Evolutionary conservation across 2,888 invertebrate species (phyloP).

Genomic region (Synanthedon andrenaeformis): DNA sequence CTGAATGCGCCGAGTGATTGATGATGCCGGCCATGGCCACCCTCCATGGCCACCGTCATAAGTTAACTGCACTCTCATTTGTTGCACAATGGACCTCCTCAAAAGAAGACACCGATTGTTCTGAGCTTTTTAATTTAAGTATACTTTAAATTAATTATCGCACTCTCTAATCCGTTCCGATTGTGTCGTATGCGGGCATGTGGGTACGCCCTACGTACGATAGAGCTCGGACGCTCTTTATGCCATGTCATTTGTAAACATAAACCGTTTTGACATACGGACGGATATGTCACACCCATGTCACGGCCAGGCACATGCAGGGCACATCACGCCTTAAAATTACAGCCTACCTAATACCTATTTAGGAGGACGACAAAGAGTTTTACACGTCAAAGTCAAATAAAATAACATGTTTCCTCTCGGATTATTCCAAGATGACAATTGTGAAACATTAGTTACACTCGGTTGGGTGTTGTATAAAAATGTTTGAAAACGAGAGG

Average conservation of each 20-base stretch:
- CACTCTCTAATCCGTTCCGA: neutral
- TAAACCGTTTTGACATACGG: neutral
- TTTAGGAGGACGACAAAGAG: no score
- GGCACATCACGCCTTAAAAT: no score
- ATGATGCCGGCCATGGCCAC: conserved; percentile 15
- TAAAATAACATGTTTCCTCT: no score
- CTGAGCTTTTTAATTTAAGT: conserved; percentile 1
- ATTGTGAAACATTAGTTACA: no score
- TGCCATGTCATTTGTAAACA: neutral
- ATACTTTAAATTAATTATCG: neutral
- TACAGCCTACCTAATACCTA: no score
- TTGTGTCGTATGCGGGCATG: neutral
- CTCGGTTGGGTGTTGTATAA: neutral
- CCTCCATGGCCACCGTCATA: conserved; percentile 12
- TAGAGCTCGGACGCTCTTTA: neutral
- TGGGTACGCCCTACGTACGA: neutral
- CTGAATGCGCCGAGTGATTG: conserved; percentile 21
- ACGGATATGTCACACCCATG: neutral
- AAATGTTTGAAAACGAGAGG: neutral
- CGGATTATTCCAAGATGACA: no score
- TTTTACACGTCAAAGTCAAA: no score
- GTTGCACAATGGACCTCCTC: conserved; percentile 13
- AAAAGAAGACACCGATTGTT: conserved; percentile 25
- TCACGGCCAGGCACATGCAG: neutral
- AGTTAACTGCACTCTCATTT: conserved; percentile 37